A percentile compares a stretch with the other conserved stretches of the same genome.
These are phyloP conservation scores for Melanophora roralis DNA, from an alignment of 2,888 invertebrate genomes.

Conservation along the genomic window DNA sequence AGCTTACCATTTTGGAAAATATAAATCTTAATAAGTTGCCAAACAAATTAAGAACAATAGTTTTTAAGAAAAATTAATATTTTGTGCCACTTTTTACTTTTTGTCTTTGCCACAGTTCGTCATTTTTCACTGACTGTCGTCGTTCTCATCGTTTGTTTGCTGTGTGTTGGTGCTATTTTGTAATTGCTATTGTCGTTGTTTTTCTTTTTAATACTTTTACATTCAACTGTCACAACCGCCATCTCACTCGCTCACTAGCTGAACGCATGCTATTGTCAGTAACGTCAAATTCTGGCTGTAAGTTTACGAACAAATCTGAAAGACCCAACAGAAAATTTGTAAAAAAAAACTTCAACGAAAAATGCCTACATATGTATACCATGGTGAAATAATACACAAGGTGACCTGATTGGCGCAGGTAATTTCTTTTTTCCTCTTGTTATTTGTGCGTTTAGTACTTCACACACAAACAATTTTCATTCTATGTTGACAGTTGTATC, in stretches of 20 bases:
- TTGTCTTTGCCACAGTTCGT: constrained; percentile 60
- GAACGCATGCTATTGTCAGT: constrained; percentile 33
- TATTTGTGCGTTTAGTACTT: too few species aligned
- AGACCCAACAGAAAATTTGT: constrained; percentile 28
- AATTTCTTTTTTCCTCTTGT: not conserved
- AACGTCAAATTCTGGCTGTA: constrained; percentile 35
- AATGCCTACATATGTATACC: too few species aligned
- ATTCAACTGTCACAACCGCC: constrained; percentile 52
- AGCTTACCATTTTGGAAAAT: constrained; percentile 54
- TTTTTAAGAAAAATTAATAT: constrained; percentile 27
- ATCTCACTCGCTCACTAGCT: constrained; percentile 55
- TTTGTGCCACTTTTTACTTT: constrained; percentile 49
- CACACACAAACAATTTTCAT: too few species aligned
- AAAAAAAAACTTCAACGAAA: not conserved
- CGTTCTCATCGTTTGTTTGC: constrained; percentile 59
- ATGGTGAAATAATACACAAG: too few species aligned
- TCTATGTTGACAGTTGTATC: too few species aligned
- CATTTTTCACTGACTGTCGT: constrained; percentile 63
- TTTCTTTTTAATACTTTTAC: constrained; percentile 44
- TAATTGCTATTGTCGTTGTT: constrained; percentile 48
- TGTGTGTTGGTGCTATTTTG: constrained; percentile 55
- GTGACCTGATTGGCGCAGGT: too few species aligned
- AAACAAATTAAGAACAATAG: constrained; percentile 9
- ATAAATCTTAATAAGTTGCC: not conserved
- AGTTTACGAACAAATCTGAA: not conserved